A percentile compares a stretch with the other conserved stretches of the same genome.
Conservation (phyloP, 2,797 vertebrate species). For the Coluber constrictor region DNA sequence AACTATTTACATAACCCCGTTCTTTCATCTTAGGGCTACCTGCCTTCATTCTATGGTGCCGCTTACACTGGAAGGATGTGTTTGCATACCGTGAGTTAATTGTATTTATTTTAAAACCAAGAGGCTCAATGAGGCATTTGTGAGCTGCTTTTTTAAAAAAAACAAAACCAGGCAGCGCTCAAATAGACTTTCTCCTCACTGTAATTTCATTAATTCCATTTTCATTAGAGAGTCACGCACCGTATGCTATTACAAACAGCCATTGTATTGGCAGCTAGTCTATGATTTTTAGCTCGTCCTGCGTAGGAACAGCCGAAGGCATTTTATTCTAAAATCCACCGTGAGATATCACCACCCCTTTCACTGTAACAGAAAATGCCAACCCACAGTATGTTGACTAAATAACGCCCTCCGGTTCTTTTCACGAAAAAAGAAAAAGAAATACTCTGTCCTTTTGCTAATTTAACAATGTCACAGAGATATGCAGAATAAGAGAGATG, state of each 20-base stretch:
- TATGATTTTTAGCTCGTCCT: neutral
- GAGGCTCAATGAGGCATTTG: neutral
- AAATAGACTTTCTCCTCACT: neutral
- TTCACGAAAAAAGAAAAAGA: neutral
- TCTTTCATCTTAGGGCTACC: neutral
- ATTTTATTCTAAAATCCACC: neutral
- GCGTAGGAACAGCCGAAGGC: neutral
- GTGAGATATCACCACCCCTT: neutral
- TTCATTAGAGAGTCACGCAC: neutral
- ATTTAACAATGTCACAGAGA: neutral
- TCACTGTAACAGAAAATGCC: neutral
- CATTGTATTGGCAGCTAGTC: constrained; percentile 1
- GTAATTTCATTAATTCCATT: neutral
- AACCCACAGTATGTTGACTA: neutral
- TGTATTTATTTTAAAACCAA: constrained; percentile 12
- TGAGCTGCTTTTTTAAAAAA: neutral
- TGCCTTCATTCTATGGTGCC: neutral
- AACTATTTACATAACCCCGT: neutral
- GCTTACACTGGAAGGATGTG: neutral
- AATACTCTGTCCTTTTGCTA: neutral
- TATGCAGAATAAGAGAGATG: too few species aligned
- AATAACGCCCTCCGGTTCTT: neutral
- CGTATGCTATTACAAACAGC: neutral
- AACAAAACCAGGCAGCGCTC: neutral
- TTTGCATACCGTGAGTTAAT: neutral